Evolutionary conservation across 2,888 invertebrate species (phyloP).

Genomic region (Drosophila parthenogenetica): DNA sequence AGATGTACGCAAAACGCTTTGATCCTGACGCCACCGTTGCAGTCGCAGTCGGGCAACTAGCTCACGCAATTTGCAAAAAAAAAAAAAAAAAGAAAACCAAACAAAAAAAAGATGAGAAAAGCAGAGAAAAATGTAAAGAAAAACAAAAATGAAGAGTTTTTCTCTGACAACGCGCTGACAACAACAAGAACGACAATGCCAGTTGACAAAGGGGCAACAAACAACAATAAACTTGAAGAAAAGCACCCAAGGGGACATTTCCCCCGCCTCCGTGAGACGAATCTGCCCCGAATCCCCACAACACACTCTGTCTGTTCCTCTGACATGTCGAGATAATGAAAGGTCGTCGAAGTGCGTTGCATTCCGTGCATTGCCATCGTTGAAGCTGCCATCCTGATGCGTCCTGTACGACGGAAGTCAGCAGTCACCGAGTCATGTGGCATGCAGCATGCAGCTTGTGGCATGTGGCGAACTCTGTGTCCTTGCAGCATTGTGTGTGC

Average conservation of each 20-base stretch:
- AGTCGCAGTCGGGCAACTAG: constrained; percentile 56
- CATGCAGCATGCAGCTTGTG: constrained; percentile 1
- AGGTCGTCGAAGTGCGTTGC: constrained; percentile 80
- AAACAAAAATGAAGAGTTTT: constrained; percentile 56
- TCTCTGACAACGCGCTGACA: constrained; percentile 38
- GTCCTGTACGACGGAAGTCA: constrained; percentile 13
- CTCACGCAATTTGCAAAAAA: constrained; percentile 76
- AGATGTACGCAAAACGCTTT: constrained; percentile 69
- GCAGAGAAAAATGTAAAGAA: constrained; percentile 40
- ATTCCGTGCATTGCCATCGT: constrained; percentile 52
- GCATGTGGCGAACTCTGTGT: constrained; percentile 6
- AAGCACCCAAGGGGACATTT: constrained; percentile 46
- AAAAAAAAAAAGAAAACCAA: constrained; percentile 14
- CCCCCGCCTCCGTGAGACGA: not conserved
- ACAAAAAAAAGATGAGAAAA: constrained; percentile 1
- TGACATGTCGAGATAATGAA: constrained; percentile 69
- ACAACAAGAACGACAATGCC: constrained; percentile 41
- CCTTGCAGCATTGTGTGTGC: constrained; percentile 2
- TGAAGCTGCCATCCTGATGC: constrained; percentile 43
- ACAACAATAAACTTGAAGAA: constrained; percentile 61
- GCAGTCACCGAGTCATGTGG: constrained; percentile 11
- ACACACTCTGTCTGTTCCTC: not conserved
- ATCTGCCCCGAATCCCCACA: not conserved
- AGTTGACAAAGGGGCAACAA: constrained; percentile 68
- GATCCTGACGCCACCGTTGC: constrained; percentile 69